These are phyloP conservation scores for Eleutherodactylus coqui DNA, from an alignment of 2,797 vertebrate genomes.

Conservation along the genomic window DNA sequence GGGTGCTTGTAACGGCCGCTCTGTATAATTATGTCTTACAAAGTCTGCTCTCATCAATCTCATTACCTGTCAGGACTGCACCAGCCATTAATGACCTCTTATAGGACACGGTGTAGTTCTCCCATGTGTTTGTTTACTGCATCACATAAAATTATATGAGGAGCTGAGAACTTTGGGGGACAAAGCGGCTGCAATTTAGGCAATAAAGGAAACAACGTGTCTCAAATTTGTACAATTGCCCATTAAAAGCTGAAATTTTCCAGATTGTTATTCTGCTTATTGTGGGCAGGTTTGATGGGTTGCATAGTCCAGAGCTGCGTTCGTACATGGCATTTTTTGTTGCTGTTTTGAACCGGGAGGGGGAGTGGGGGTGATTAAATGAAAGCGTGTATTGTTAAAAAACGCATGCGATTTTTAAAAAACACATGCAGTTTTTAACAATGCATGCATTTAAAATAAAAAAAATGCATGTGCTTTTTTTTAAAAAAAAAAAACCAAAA, in stretches of 20 bases:
- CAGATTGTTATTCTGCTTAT: background rate
- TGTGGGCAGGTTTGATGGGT: background rate
- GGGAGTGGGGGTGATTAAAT: too few species aligned
- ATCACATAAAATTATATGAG: conserved; percentile 72
- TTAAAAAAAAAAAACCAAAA: too few species aligned
- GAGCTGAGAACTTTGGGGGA: conserved; percentile 66
- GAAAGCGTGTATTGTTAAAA: too few species aligned
- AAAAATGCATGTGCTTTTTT: too few species aligned
- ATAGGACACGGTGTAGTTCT: conserved; percentile 67
- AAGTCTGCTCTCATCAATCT: conserved; percentile 68
- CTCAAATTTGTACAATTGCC: background rate
- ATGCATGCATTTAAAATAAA: too few species aligned
- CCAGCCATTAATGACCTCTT: conserved; percentile 71
- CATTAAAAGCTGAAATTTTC: background rate
- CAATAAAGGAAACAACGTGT: background rate
- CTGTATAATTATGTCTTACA: conserved; percentile 68
- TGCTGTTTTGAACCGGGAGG: too few species aligned
- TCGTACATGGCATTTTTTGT: too few species aligned
- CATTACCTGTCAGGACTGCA: conserved; percentile 62
- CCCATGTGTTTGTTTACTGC: conserved; percentile 71
- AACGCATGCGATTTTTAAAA: too few species aligned
- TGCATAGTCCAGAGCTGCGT: too few species aligned
- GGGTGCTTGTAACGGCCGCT: conserved; percentile 30
- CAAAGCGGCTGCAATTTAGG: background rate
- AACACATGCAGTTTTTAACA: too few species aligned